Evolutionary conservation across 2,113 vertebrate species (phyloP).

Genomic region (Protobothrops flavoviridis): DNA sequence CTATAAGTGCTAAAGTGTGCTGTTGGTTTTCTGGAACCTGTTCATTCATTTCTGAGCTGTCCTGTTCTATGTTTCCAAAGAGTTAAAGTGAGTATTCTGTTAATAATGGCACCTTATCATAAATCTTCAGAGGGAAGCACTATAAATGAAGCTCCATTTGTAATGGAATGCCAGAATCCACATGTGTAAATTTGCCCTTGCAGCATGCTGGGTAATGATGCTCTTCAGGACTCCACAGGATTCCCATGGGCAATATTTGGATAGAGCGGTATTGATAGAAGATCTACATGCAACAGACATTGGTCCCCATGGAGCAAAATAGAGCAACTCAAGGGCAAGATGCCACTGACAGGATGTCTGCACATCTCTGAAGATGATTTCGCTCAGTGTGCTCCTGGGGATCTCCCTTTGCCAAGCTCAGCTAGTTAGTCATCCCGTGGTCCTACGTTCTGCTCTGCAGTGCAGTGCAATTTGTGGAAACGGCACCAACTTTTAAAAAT

Average conservation of each 20-base stretch:
- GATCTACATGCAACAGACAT: not conserved
- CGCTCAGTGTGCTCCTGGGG: rapidly evolving
- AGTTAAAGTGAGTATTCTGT: not conserved
- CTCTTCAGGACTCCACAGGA: not conserved
- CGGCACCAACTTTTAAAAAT: slow-evolving; percentile 15
- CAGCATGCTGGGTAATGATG: not conserved
- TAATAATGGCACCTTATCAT: not conserved
- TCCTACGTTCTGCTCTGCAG: not conserved
- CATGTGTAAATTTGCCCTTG: not conserved
- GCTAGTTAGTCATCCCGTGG: not conserved
- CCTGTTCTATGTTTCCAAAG: not conserved
- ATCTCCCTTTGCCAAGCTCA: not conserved
- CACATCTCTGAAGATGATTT: not conserved
- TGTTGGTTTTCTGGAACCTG: not conserved
- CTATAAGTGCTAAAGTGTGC: not conserved
- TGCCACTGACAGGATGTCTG: not conserved
- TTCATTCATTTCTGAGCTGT: slow-evolving; percentile 10
- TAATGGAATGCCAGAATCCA: not conserved
- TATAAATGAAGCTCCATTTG: not conserved
- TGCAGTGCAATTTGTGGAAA: slow-evolving; percentile 1
- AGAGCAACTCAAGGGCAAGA: not conserved
- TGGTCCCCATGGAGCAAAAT: not conserved
- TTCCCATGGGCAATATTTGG: not conserved
- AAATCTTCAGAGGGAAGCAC: not conserved
- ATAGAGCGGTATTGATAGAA: rapidly evolving